phyloP scores from a whole-genome alignment of 1,140 invertebrate genomes.

The Pogonomyrmex barbatus region DNA sequence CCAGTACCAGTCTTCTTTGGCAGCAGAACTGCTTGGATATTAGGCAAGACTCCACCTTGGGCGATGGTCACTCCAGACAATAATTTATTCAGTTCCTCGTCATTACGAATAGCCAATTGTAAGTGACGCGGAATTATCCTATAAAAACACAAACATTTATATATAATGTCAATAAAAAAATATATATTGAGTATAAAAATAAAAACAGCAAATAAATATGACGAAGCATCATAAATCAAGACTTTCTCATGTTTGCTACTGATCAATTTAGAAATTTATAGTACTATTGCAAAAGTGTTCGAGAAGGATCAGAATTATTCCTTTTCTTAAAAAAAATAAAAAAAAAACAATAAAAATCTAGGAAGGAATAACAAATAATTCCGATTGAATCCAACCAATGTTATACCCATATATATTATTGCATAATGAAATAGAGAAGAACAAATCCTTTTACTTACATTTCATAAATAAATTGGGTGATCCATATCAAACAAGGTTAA shows the following conservation, averaged over 20 bases:
- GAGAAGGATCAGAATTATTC: too few relatives aligned
- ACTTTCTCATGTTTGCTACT: neutral
- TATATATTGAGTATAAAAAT: neutral
- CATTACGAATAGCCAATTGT: conserved; percentile 92
- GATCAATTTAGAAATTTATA: too few relatives aligned
- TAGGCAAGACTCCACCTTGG: conserved; percentile 92
- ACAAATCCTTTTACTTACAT: neutral
- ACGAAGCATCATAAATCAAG: neutral
- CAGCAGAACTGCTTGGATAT: conserved; percentile 90
- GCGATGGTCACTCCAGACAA: conserved; percentile 92
- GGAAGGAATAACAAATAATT: too few relatives aligned
- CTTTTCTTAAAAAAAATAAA: too few relatives aligned
- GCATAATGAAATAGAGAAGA: neutral
- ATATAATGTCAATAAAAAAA: neutral
- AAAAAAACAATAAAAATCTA: too few relatives aligned
- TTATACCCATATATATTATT: neutral
- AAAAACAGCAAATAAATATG: neutral
- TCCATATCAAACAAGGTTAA: neutral
- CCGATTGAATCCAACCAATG: too few relatives aligned
- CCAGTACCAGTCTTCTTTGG: conserved; percentile 89
- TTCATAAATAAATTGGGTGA: neutral
- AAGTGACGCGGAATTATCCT: conserved; percentile 92
- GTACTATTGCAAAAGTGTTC: too few relatives aligned
- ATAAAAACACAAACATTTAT: neutral
- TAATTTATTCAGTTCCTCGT: conserved; percentile 93